Base-by-base conservation (phyloP, 2,797 vertebrate species). In the Caiman crocodilus region DNA sequence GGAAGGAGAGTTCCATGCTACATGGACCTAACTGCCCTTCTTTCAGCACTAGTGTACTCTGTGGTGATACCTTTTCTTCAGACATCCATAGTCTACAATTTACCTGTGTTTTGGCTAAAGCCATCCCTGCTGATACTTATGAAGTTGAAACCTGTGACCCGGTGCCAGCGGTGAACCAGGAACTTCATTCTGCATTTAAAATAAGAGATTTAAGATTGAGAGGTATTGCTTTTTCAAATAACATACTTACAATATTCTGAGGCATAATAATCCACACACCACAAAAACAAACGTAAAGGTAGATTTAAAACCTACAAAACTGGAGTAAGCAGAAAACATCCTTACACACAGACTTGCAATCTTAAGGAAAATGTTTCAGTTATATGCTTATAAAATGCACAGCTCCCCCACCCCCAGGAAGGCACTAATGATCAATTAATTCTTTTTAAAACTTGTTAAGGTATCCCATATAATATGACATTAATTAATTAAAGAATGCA, bases 121-220 rank as follows among this genome's bases (percentile, higher is more conserved):
- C 98, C 98, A 50, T 99, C 99, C 90, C 99, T 99, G 90, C 94
- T 98, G 94, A 98, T 21, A 73, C 85, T 94, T 83, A 95, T 91
- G 79, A 98, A 84, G 90, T 96, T 97, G 94, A 98, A 98, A 91
- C 98, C 98, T 0, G 99, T 98, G 17, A 99, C 98, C 95, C 98
- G 98, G 87, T 99, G 98, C 99, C 99, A 99, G 13, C 99, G 98
- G 90, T 97, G 99, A 89, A 99, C 99, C 67, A 99, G 98, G 96
- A 99, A 99, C 96, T 98, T 99, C 99, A 99, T 99, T 95, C 99
- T 99, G 95, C 67, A 95, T 92, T 94, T 83, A 25, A 94, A 79
- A 73, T 57, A 94, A 95, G 95, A 78, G 95, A 60, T 92, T 93
- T 74, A 95, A 92, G 14, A 85, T 69, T 83, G 95, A 94, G 82